Conservation (phyloP, 2,113 vertebrate genomes). For the Etheostoma cragini region DNA sequence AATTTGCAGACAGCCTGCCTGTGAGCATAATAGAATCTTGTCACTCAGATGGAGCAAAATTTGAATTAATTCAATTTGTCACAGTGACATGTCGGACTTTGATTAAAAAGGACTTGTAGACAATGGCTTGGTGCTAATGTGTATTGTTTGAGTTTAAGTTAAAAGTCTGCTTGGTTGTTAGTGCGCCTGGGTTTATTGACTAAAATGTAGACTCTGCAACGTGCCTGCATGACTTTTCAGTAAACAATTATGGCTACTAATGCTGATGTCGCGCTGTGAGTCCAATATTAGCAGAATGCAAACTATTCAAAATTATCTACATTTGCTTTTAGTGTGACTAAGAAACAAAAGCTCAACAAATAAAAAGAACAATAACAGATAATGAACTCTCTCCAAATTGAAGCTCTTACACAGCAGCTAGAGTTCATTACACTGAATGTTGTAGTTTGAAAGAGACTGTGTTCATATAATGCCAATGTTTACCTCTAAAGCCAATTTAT, state of each 20-base stretch:
- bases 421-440: conserved; percentile 51
- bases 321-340: conserved; percentile 49
- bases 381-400: conserved; percentile 54
- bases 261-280: conserved; percentile 25
- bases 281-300: conserved; percentile 27
- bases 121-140: conserved; percentile 71
- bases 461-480: conserved; percentile 31
- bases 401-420: conserved; percentile 49
- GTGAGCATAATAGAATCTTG: conserved; percentile 82
- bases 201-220: conserved; percentile 30
- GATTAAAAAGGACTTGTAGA: conserved; percentile 78
- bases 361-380: conserved; percentile 62
- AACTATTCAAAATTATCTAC: conserved; percentile 47
- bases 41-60: conserved; percentile 81
- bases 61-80: conserved; percentile 85
- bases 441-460: conserved; percentile 37
- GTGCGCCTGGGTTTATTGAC: conserved; percentile 27
- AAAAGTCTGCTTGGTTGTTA: conserved; percentile 40
- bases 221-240: conserved; percentile 40
- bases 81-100: conserved; percentile 79
- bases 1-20: conserved; percentile 80
- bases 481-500: conserved; percentile 36
- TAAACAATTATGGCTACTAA: conserved; percentile 47
- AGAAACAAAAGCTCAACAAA: conserved; percentile 58
- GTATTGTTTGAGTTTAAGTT: conserved; percentile 70